Evolutionary conservation across 2,888 invertebrate genomes (phyloP), one percentile per base, ranked within the genome.

Genomic region (Temnothorax unifasciatus): DNA sequence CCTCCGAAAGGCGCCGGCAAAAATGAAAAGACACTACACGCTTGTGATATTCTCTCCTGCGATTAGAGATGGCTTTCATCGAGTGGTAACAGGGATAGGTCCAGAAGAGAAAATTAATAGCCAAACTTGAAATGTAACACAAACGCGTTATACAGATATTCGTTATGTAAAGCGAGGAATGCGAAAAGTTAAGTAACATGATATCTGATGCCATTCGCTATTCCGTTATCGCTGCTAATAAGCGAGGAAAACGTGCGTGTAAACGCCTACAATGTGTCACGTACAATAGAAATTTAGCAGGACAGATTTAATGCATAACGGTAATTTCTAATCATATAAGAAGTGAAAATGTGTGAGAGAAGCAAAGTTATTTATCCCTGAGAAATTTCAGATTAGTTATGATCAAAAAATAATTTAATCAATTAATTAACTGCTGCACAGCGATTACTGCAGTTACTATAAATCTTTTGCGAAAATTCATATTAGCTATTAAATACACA

Each of bases 211-310:
- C 2, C n/a, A 29, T 38, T 54, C 59, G 29, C 63, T 21, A 66
- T 44, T 44, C 44, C 44, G 41, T 66, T 66, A 54, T 25, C 69
- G 57, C 47, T 71, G 79, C 38, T 79, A 79, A 71, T 44, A 21
- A 79, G 47, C 73, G 18, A 57, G 57, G 57, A 79, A 71, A 79
- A 59, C 57, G 41, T 44, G 75, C 75, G 21, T 75, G 75, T 75
- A 50, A 75, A 47, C 54, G 71, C 71, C 44, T n/a, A 57, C 57
- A 54, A 44, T 57, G 57, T 79, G 57, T 79, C 73, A 44, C n/a
- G 71, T 69, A 21, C 44, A 66, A 66, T 44, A 66, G 44, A 44
- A 44, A 79, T 57, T 44, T 47, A 34, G 29, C 52, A 15, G 57
- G 57, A 41, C 57, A 57, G 57, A 79, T 79, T 57, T 44, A 79